Base-by-base conservation (phyloP, 2,113 vertebrate genomes). In the Chaetops frenatus region DNA sequence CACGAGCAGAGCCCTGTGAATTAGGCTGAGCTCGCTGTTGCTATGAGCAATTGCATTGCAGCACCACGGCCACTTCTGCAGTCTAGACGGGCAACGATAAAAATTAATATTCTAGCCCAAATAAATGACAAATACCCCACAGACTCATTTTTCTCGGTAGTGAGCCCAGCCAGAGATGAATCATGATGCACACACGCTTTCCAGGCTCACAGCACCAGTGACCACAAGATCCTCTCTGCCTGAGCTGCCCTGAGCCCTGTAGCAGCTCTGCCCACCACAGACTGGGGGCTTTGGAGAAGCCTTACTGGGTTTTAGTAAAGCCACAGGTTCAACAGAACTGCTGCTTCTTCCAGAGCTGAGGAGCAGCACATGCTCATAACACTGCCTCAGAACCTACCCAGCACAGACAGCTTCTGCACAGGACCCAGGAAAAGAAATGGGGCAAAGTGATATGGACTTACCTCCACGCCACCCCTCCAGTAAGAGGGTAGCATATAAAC, bases 161-260 rank as follows among this genome's bases (percentile, higher is more conserved):
- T 16, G 42, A 92, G 87, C 70, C 48, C 77, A 87, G 91, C 18
- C 81, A 91, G 64, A 21, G 64, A 83, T 84, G 69, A 96, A 95
- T 53, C 82, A 92, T 0, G 20, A 35, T 7, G 47, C 74, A 47
- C 79, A 29, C 40, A 35, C 0, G 4, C 65, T 91, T 83, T 64
- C 61, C 65, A 72, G 54, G 72, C 79, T 62, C 64, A 18, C 15
- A 40, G 81, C 29, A 35, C 38, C 5, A 8, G 20, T 0, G 1
- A 81, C 90, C 74, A 47, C 74, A 73, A 86, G 80, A 50, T 80
- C 38, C 38, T 77, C 50, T 38, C 61, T 2, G 38, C 72, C 22
- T 6, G 1, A 88, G 71, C 54, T 18, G 40, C 66, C 48, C 54
- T 7, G 28, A 24, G 48, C 22, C 47, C 42, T 51, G 53, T 0